Base-by-base conservation (phyloP, 2,797 vertebrate species). In the Diplodus puntazzo region DNA sequence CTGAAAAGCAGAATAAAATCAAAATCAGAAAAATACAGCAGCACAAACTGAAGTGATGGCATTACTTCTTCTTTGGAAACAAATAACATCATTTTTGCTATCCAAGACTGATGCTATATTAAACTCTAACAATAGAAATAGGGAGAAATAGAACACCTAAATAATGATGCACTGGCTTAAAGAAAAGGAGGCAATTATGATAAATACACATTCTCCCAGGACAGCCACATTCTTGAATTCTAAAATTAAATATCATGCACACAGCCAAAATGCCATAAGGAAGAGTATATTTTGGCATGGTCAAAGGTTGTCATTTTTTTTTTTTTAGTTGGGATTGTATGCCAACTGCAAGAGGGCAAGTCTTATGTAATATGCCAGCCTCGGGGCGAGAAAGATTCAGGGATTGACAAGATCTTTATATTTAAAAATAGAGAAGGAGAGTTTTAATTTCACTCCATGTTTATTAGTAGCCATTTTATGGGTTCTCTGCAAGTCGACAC, bases 1-100 rank as follows among this genome's bases (percentile, higher is more conserved):
- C 60, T 77, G 55, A 73, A 52, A 66, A 78, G 73, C 52, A 62
- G 46, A 70, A 79, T 67, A 30, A 57, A 54, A 52, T 79, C 60
- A 67, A 55, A 75, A 60, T 42, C 30, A 34, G 59, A 71, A 63
- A 53, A 20, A 10, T 30, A 73, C 16, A 46, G 59, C 27, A 27
- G 18, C 46, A 70, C 21, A 45, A 75, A 42, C 3, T 13, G 13
- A 75, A 72, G 21, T 8, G 1, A 21, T 57, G 12, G 12, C 1
- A n/a, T 69, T 75, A 57, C 55, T 68, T 21, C 11, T 25, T 49
- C 12, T 27, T 20, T 30, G 43, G 4, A 39, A 58, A n/a, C 6
- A 59, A 53, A 45, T 0, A 42, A 43, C 0, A 0, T 27, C 11
- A 17, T 23, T 20, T 43, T 23, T 21, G 39, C 39, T 2, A 1